Evolutionary conservation across 2,888 invertebrate species (phyloP).

Genomic region (Branchinecta sandiegonensis): DNA sequence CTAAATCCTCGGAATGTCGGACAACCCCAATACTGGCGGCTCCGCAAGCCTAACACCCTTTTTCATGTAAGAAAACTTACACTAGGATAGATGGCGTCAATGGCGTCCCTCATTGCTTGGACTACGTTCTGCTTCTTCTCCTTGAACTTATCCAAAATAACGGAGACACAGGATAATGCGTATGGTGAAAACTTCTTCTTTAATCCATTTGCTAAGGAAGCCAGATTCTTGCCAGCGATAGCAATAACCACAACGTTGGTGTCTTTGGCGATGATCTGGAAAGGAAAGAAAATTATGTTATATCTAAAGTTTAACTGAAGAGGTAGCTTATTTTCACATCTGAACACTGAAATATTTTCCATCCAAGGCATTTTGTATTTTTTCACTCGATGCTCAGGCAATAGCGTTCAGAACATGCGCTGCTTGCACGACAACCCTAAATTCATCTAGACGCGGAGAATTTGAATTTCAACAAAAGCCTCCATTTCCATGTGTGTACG

Average conservation of each 20-base stretch:
- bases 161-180: constrained; percentile 55
- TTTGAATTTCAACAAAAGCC: too few relatives aligned
- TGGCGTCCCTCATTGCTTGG: constrained; percentile 65
- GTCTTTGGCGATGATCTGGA: constrained; percentile 77
- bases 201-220: constrained; percentile 65
- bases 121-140: constrained; percentile 92
- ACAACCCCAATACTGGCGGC: too few relatives aligned
- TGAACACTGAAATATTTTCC: too few relatives aligned
- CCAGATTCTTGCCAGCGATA: constrained; percentile 65
- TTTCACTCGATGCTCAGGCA: too few relatives aligned
- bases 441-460: too few relatives aligned
- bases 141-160: constrained; percentile 86
- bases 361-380: too few relatives aligned
- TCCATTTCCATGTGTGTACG: too few relatives aligned
- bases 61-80: constrained; percentile 39
- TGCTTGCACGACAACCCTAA: too few relatives aligned
- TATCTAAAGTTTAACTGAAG: too few relatives aligned
- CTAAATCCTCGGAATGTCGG: too few relatives aligned
- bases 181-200: constrained; percentile 75
- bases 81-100: constrained; percentile 69
- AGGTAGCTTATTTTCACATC: too few relatives aligned
- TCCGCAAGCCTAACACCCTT: not conserved
- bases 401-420: too few relatives aligned
- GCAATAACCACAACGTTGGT: constrained; percentile 86
- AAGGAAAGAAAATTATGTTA: constrained; percentile 25